phyloP scores from a whole-genome alignment of 2,888 invertebrate species.

The Molorchus minor region DNA sequence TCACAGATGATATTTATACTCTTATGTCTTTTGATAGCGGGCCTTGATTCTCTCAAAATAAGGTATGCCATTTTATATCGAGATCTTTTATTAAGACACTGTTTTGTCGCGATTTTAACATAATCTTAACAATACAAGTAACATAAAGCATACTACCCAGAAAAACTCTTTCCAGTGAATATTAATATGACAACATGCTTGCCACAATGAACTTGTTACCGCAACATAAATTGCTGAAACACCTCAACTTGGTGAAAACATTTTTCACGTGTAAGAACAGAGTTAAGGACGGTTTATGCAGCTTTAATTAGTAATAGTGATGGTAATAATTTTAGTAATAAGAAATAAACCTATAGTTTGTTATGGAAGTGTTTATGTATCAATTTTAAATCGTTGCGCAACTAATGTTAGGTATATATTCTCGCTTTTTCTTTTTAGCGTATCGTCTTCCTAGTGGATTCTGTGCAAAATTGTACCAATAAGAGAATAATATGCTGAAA shows the following conservation, averaged over 20 bases:
- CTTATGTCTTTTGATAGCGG: too few species aligned
- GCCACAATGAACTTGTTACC: background rate
- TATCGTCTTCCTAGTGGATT: too few species aligned
- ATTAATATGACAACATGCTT: background rate
- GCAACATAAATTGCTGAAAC: background rate
- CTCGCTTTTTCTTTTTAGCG: too few species aligned
- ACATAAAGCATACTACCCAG: too few species aligned
- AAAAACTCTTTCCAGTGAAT: background rate
- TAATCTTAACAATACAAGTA: too few species aligned
- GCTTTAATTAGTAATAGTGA: background rate
- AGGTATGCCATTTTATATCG: background rate
- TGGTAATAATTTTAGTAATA: background rate
- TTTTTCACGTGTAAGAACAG: too few species aligned
- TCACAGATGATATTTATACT: too few species aligned
- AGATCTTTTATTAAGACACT: background rate
- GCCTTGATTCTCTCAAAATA: too few species aligned
- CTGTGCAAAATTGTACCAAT: too few species aligned
- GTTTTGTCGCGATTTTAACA: background rate
- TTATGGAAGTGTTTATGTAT: background rate
- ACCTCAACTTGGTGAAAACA: background rate
- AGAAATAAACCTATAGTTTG: background rate
- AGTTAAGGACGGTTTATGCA: background rate
- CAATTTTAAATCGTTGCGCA: background rate
- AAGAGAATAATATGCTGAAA: too few species aligned
- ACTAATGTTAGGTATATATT: background rate